Conservation (phyloP, 64 coral and sea anemone genomes). For the Pocillopora damicornis region DNA sequence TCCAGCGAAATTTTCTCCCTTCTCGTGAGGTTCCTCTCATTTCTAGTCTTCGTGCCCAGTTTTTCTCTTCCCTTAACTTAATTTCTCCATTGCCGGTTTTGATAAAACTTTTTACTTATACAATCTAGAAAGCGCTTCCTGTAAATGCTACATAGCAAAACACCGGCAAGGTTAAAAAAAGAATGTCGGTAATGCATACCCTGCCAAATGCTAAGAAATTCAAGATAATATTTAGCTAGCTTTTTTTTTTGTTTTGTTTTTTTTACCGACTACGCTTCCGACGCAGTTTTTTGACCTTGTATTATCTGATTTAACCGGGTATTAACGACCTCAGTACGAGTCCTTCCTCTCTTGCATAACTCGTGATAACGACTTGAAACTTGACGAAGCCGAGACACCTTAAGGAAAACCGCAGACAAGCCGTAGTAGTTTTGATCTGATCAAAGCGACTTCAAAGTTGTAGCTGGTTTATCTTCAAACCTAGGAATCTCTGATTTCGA, state of each 20-base stretch:
- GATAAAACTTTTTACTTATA: not conserved
- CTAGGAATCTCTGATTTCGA: not conserved
- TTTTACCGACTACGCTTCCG: not conserved
- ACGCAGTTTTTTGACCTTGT: not conserved
- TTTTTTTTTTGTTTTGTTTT: not conserved
- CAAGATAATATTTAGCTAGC: not conserved
- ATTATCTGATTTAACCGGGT: not conserved
- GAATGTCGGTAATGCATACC: not conserved
- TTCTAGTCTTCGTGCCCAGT: too few relatives aligned
- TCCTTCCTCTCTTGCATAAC: not conserved
- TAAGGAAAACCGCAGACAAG: constrained; percentile 6
- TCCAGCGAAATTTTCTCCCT: too few relatives aligned
- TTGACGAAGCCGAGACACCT: too few relatives aligned
- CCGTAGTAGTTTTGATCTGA: not conserved
- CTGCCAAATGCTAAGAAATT: not conserved
- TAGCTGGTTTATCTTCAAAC: not conserved
- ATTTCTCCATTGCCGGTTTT: not conserved
- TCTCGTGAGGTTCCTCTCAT: too few relatives aligned
- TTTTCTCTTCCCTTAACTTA: not conserved
- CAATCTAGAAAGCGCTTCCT: not conserved
- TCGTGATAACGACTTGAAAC: not conserved
- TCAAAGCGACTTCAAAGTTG: not conserved
- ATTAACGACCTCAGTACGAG: not conserved
- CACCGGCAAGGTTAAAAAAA: not conserved
- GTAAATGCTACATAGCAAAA: not conserved